Conservation (phyloP, 92 coral and sea anemone species). For the Epizoanthus fatuus region DNA sequence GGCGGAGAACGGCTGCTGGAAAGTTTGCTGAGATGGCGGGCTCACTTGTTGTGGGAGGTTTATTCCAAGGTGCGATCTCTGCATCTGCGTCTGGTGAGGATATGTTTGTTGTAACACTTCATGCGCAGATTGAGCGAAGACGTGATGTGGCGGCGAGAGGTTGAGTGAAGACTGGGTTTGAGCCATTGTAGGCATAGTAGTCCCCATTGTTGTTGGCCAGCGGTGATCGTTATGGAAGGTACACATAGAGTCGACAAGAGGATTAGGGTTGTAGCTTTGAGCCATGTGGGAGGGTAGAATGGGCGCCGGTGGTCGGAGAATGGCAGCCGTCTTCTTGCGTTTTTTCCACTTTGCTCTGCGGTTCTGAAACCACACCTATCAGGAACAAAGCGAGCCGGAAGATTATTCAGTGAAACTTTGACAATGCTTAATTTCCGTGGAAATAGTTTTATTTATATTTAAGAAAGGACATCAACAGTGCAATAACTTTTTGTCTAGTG, state of each 20-base stretch:
- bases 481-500: background rate
- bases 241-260: conserved; percentile 92
- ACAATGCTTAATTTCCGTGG: background rate
- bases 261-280: conserved; percentile 96
- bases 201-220: conserved; percentile 98
- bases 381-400: background rate
- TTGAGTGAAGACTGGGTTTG: conserved; percentile 93
- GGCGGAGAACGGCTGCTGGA: conserved; percentile 84
- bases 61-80: conserved; percentile 90
- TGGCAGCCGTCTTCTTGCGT: conserved; percentile 98
- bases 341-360: conserved; percentile 99
- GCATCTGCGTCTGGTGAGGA: conserved; percentile 92
- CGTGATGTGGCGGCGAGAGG: conserved; percentile 92
- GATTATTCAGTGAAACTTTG: background rate
- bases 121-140: conserved; percentile 95
- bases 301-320: conserved; percentile 99
- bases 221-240: conserved; percentile 99
- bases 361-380: conserved; percentile 99
- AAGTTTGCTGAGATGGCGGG: conserved; percentile 85
- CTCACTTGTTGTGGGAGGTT: conserved; percentile 91
- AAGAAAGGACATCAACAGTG: background rate
- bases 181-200: conserved; percentile 99
- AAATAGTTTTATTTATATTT: no score
- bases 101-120: conserved; percentile 94
- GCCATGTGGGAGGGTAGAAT: conserved; percentile 99